A percentile compares a stretch with the other conserved stretches of the same genome.
Evolutionary conservation across 2,888 invertebrate genomes (phyloP).

Genomic region (Drosophila neutralis): DNA sequence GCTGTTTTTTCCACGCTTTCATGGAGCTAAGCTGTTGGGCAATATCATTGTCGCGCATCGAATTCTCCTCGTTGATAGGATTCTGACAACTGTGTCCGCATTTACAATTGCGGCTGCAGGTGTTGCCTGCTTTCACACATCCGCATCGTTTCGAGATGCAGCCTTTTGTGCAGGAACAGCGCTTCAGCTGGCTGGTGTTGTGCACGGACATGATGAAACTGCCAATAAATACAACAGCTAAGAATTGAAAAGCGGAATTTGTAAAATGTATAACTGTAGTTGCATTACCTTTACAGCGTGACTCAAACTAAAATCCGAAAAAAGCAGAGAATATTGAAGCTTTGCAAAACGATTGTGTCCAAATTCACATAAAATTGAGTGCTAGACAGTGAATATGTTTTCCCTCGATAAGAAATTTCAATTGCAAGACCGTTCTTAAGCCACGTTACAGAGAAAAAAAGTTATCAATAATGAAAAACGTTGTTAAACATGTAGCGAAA

Average conservation of each 20-base stretch:
- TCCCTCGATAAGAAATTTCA: not conserved
- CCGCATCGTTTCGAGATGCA: no score
- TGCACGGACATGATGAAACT: conserved; percentile 78
- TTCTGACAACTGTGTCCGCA: no score
- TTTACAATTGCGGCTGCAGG: no score
- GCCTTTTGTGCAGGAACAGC: no score
- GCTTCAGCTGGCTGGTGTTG: no score
- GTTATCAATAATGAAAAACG: no score
- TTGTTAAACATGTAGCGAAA: no score
- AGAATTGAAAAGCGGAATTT: not conserved
- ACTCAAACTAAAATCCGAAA: not conserved
- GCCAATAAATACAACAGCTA: not conserved
- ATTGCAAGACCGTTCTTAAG: no score
- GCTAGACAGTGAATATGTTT: not conserved
- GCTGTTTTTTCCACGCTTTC: not conserved
- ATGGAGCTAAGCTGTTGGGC: not conserved
- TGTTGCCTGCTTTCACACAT: no score
- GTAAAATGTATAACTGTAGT: not conserved
- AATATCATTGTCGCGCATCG: conserved; percentile 64
- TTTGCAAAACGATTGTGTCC: not conserved
- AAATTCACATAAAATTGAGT: rapidly evolving
- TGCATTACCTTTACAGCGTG: not conserved
- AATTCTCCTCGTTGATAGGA: no score
- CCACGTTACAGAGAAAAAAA: no score
- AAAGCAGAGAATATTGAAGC: not conserved